phyloP scores from a whole-genome alignment of 2,888 invertebrate genomes.

The Acanthosepion esculentum region DNA sequence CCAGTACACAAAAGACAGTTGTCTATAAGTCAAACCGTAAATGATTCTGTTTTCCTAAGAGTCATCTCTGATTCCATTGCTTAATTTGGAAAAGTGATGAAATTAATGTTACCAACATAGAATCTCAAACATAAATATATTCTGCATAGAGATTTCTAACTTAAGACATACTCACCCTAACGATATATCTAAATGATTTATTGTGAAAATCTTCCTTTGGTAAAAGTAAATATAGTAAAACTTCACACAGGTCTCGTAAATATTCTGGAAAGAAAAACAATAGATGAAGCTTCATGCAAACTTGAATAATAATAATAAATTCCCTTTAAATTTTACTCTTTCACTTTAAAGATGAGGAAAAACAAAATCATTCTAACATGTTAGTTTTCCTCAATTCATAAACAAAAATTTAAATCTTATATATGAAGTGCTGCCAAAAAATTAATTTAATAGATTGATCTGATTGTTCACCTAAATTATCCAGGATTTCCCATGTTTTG shows the following conservation, averaged over 20 bases:
- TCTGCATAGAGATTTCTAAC: background rate
- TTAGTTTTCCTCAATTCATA: background rate
- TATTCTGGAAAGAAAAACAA: conserved; percentile 79
- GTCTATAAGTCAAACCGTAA: too few species aligned
- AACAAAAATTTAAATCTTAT: background rate
- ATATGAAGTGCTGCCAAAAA: background rate
- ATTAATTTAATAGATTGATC: too few species aligned
- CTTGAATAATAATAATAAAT: background rate
- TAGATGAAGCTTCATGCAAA: background rate
- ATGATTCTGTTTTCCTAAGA: too few species aligned
- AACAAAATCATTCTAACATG: background rate
- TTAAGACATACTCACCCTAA: conserved; percentile 75
- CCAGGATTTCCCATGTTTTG: too few species aligned
- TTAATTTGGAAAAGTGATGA: too few species aligned
- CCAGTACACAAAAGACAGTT: too few species aligned
- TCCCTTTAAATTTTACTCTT: background rate
- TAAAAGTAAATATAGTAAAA: conserved; percentile 86
- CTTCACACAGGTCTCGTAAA: conserved; percentile 86
- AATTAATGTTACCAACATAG: background rate
- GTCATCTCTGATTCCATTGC: too few species aligned
- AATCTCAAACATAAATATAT: background rate
- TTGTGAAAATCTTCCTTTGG: conserved; percentile 90
- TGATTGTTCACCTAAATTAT: too few species aligned
- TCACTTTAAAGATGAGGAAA: too few species aligned
- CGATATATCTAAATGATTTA: conserved; percentile 84